phyloP scores from a whole-genome alignment of 2,113 vertebrate genomes.

The Dunckerocampus dactyliophorus region DNA sequence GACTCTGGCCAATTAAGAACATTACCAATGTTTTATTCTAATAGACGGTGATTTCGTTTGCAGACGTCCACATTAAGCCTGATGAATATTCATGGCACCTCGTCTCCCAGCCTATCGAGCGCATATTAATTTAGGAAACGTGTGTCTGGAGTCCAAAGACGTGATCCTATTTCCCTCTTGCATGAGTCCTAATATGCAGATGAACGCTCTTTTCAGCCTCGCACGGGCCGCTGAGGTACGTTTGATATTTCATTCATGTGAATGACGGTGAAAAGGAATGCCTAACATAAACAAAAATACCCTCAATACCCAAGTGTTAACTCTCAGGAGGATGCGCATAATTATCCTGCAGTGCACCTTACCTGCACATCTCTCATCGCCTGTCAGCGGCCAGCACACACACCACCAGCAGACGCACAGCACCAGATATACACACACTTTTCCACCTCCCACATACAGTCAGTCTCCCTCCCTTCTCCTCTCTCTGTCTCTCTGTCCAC shows the following conservation, averaged over 20 bases:
- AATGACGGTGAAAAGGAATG: slow-evolving; percentile 47
- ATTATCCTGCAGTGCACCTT: slow-evolving; percentile 69
- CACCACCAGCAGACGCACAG: slow-evolving; percentile 7
- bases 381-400: slow-evolving; percentile 49
- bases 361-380: slow-evolving; percentile 60
- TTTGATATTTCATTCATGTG: slow-evolving; percentile 76
- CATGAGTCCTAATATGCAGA: slow-evolving; percentile 71
- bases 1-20: slow-evolving; percentile 68
- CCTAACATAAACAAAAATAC: slow-evolving; percentile 68
- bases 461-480: slow-evolving; percentile 10
- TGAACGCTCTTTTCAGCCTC: slow-evolving; percentile 61
- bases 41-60: slow-evolving; percentile 61
- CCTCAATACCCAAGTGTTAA: slow-evolving; percentile 63
- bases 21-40: slow-evolving; percentile 69
- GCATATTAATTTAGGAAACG: slow-evolving; percentile 66
- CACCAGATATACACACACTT: slow-evolving; percentile 10
- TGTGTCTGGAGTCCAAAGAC: slow-evolving; percentile 61
- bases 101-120: slow-evolving; percentile 50
- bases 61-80: slow-evolving; percentile 65
- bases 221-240: slow-evolving; percentile 56
- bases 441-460: not conserved
- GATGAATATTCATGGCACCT: slow-evolving; percentile 68
- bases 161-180: slow-evolving; percentile 63
- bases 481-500: too few relatives aligned
- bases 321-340: slow-evolving; percentile 68